These are phyloP conservation scores for Triplophysa yarkandensis DNA, from an alignment of 2,797 vertebrate genomes.

Conservation along the genomic window DNA sequence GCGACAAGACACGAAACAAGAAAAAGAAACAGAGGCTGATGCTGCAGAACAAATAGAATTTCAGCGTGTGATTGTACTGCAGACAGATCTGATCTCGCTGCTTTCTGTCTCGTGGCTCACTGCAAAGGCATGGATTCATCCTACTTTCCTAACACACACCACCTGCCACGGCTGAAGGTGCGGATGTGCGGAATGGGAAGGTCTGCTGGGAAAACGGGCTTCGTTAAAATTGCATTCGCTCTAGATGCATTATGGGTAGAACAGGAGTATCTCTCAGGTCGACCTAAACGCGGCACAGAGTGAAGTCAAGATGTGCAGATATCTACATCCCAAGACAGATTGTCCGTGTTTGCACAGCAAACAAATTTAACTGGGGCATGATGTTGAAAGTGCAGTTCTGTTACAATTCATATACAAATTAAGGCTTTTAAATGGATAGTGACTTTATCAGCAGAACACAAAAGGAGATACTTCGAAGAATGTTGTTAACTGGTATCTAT, in stretches of 20 bases:
- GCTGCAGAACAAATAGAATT: not conserved
- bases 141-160: slow-evolving; percentile 39
- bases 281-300: not conserved
- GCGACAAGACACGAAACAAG: slow-evolving; percentile 18
- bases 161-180: not conserved
- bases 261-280: slow-evolving; percentile 16
- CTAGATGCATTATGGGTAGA: slow-evolving; percentile 29
- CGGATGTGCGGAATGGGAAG: not conserved
- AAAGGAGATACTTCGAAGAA: too few relatives aligned
- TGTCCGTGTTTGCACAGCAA: too few relatives aligned
- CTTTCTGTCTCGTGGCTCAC: slow-evolving; percentile 19
- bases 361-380: too few relatives aligned
- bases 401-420: too few relatives aligned
- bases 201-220: slow-evolving; percentile 21
- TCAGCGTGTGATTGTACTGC: slow-evolving; percentile 17
- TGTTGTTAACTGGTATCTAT: too few relatives aligned
- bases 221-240: slow-evolving; percentile 34
- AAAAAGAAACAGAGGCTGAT: slow-evolving; percentile 24
- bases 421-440: too few relatives aligned
- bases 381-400: too few relatives aligned
- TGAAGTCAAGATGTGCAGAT: slow-evolving; percentile 4
- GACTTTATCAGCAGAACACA: too few relatives aligned
- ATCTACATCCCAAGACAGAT: too few relatives aligned
- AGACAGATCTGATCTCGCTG: slow-evolving; percentile 18
- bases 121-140: slow-evolving; percentile 26